A percentile compares a stretch with the other conserved stretches of the same genome.
phyloP scores from a whole-genome alignment of 2,797 vertebrate genomes.

The Eospalax fontanierii region DNA sequence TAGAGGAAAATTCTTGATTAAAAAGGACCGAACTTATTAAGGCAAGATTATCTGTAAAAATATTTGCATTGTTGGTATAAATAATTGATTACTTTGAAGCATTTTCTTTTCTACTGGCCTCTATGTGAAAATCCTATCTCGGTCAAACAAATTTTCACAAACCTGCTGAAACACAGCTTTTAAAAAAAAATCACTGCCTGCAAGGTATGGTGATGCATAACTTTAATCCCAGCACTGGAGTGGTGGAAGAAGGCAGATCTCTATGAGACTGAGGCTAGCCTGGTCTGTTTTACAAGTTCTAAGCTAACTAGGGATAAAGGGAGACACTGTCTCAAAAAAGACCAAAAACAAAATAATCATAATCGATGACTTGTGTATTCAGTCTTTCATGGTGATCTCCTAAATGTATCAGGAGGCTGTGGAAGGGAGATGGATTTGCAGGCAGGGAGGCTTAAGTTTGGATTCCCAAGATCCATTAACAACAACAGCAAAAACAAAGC shows the following conservation, averaged over 20 bases:
- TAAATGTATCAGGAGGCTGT: too few relatives aligned
- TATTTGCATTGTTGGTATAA: conserved; percentile 31
- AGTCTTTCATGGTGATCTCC: not conserved
- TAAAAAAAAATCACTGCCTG: not conserved
- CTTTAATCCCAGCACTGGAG: too few relatives aligned
- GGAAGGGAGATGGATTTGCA: not conserved
- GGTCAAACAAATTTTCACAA: not conserved
- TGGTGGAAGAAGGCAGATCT: too few relatives aligned
- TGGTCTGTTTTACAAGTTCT: too few relatives aligned
- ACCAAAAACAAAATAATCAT: not conserved
- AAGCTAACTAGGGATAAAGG: too few relatives aligned
- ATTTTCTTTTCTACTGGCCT: not conserved
- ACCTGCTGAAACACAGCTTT: conserved; percentile 16
- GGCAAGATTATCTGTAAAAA: conserved; percentile 26
- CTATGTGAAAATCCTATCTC: not conserved
- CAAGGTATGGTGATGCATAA: too few relatives aligned
- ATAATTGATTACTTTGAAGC: not conserved
- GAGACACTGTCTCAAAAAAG: too few relatives aligned
- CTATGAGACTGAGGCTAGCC: too few relatives aligned
- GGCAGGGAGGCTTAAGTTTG: not conserved
- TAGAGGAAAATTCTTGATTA: conserved; percentile 38
- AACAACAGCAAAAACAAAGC: too few relatives aligned
- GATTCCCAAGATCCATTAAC: not conserved
- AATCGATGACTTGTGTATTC: not conserved
- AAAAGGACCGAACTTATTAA: conserved; percentile 9